Evolutionary conservation across 2,113 vertebrate genomes (phyloP).

Genomic region (Apeltes quadracus): DNA sequence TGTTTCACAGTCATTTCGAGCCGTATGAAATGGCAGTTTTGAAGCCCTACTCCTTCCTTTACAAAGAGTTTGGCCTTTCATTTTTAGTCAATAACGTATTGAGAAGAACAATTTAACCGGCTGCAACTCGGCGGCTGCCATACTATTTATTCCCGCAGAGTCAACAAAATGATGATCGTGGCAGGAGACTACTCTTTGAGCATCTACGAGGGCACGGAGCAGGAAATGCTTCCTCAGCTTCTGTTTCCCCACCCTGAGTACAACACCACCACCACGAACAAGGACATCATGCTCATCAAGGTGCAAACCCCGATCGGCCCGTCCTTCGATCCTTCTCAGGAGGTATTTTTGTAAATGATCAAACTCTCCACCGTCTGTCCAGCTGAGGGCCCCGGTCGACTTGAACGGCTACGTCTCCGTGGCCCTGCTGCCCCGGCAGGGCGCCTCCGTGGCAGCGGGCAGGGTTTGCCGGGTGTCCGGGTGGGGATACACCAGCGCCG

Average conservation of each 20-base stretch:
- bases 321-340: background rate
- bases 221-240: conserved; percentile 73
- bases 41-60: background rate
- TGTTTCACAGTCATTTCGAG: background rate
- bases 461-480: conserved; percentile 82
- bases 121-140: too few species aligned
- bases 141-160: conserved; percentile 52
- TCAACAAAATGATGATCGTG: conserved; percentile 76
- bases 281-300: conserved; percentile 87
- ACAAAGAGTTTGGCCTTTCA: conserved; percentile 4
- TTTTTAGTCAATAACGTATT: background rate
- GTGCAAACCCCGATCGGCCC: conserved; percentile 47
- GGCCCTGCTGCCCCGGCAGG: conserved; percentile 77
- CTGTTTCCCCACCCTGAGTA: conserved; percentile 81
- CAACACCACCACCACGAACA: conserved; percentile 72
- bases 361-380: background rate
- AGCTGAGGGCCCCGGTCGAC: conserved; percentile 78
- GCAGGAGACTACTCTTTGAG: conserved; percentile 81
- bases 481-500: conserved; percentile 80
- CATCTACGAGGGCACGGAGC: conserved; percentile 84
- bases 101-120: background rate
- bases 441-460: conserved; percentile 60
- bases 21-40: conserved; percentile 31
- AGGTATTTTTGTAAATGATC: conserved; percentile 6
- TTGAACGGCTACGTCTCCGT: conserved; percentile 79